Conservation (phyloP, 2,888 invertebrate species). For the Rhopalosiphum nymphaeae region DNA sequence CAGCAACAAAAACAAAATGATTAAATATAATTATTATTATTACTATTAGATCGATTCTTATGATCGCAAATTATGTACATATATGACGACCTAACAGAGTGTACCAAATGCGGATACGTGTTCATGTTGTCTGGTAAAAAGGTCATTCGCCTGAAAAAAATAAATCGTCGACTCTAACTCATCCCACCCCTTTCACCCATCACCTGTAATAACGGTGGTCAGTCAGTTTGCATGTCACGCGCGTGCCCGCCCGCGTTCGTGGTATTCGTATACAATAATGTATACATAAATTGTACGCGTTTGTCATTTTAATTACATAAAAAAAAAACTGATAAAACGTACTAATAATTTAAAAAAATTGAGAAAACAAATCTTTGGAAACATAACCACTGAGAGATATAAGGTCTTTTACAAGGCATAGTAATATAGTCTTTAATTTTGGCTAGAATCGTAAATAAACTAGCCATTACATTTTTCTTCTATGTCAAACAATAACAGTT, state of each 20-base stretch:
- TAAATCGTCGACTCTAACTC: neutral
- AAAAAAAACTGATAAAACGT: neutral
- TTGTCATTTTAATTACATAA: neutral
- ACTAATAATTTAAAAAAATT: neutral
- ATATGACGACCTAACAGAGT: neutral
- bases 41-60: neutral
- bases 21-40: neutral
- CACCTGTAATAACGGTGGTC: neutral
- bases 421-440: neutral
- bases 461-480: neutral
- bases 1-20: neutral
- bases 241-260: neutral
- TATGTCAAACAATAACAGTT: neutral
- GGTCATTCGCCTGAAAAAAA: constrained; percentile 17
- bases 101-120: neutral
- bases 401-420: neutral
- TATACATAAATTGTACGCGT: neutral
- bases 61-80: neutral
- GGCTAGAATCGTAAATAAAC: neutral
- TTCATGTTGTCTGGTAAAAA: neutral
- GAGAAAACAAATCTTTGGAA: neutral
- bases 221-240: constrained; percentile 8
- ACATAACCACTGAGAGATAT: neutral
- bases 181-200: neutral
- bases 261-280: neutral